Evolutionary conservation across 1,140 invertebrate species (phyloP), one percentile per base, ranked within the genome.

Genomic region (Listronotus bonariensis): DNA sequence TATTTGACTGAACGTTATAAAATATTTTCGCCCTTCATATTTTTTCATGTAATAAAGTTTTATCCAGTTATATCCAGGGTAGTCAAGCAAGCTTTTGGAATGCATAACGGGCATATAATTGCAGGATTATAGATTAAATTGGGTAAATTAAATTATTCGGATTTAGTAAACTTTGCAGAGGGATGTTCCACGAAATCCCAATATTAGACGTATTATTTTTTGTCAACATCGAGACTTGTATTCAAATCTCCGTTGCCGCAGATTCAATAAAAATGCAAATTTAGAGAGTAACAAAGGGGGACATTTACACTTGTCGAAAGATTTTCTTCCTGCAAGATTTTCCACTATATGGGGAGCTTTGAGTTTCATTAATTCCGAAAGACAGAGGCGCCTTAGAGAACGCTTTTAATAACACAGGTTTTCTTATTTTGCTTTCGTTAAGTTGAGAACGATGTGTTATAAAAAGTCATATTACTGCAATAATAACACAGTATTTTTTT

Each of bases 181-280:
- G 65, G 41, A 42, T 36, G 36, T 51, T 52, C 46, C 18, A 52
- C 59, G 38, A 38, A 65, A 65, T 55, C 68, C 62, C 67, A 71
- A 75, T 74, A 76, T 74, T 73, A 72, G 68, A 59, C 65, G 69
- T 70, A 74, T 75, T 70, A 74, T 75, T 76, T 76, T 76, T 75
- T 75, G 72, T 74, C 68, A 72, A 73, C 75, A 73, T 71, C 68
- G 63, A 59, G 72, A 70, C 70, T 75, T 73, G 69, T 73, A 75
- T 74, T 76, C 69, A 75, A 76, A 77, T 75, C 74, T 76, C 64
- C 49, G 70, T 61, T 68, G 72, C 69, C 75, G 69, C 68, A 75
- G 72, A 77, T 76, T 76, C 76, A 77, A 76, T 76, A 76, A 76
- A 76, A 76, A 76, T 77, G 76, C 72, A 74, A 77, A 76, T 76